Evolutionary conservation across 2,888 invertebrate genomes (phyloP), one percentile per base, ranked within the genome.

Genomic region (Xestoiulus laeticollis): DNA sequence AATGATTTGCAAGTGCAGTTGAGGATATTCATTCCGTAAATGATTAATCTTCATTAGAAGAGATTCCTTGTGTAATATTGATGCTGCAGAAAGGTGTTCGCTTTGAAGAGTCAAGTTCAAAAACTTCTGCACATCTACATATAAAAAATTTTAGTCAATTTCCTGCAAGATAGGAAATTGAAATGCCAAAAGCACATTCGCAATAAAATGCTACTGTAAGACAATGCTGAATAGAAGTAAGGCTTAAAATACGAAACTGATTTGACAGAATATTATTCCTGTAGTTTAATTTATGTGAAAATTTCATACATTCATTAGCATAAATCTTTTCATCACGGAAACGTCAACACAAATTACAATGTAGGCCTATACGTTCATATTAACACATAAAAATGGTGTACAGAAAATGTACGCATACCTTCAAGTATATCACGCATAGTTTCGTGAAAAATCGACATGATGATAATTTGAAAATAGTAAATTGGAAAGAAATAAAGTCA

Each of bases 41-140:
- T 87, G 87, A 68, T 53, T 32, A 78, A 87, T 87, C 68, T 87
- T 87, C 87, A 87, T 87, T 1, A 87, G 33, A 26, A 87, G 87
- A 33, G 87, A 87, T 78, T 87, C 87, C 32, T 78, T 59, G 6
- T 87, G 87, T 19, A 43, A 87, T 6, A 87, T 68, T 68, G 87
- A 87, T 53, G 68, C 32, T n/a, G 87, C 87, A 16, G 87, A 87
- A 6, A 87, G 26, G 19, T 33, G 87, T 22, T 87, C 87, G 22
- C 22, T 68, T 30, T 53, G 68, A 32, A 87, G 68, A 68, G 87
- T 87, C 33, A 53, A 6, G 22, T 78, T 87, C 33, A 87, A 68
- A 87, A 87, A 87, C 78, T 68, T 87, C 68, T 87, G 87, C 8
- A 87, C 78, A 33, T 87, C 87, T 87, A 33, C 38, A 87, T 78